Percentiles rank a stretch among this genome's conserved stretches.
These are phyloP conservation scores for Hydractinia echinata DNA, from an alignment of 30 jellyfish, hydroid and myxozoan species.

Conservation along the genomic window DNA sequence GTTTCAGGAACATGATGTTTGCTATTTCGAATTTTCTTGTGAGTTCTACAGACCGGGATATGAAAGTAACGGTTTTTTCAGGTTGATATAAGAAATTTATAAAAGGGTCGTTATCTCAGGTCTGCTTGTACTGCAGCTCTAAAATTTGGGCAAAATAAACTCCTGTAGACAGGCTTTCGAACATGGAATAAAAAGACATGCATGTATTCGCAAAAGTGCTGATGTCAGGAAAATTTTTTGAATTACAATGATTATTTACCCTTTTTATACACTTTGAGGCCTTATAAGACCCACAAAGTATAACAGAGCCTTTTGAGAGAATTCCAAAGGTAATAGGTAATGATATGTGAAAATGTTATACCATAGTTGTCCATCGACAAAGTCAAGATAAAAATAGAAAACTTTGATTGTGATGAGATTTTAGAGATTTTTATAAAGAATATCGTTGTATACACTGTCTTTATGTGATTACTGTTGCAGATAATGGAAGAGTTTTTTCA, in stretches of 20 bases:
- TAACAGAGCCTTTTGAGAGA: no score
- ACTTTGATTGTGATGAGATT: no score
- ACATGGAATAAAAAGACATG: background rate
- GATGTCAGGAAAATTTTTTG: background rate
- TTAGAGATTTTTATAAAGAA: no score
- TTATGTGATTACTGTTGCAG: no score
- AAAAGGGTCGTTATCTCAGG: background rate
- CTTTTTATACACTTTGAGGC: no score
- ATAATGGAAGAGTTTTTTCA: no score
- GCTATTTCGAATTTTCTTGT: background rate
- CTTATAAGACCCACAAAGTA: no score
- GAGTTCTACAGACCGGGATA: background rate
- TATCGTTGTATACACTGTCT: no score
- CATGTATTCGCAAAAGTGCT: background rate
- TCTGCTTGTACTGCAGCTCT: background rate
- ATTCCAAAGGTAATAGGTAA: background rate
- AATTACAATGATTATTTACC: no score
- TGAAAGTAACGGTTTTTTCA: background rate
- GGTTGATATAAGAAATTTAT: background rate
- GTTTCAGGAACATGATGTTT: background rate
- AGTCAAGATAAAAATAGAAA: no score
- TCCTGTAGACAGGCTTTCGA: background rate
- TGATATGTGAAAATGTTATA: no score
- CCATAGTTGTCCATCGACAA: no score
- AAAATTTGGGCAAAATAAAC: background rate